These are phyloP conservation scores for Bambusicola thoracicus DNA, from an alignment of 2,113 vertebrate genomes.

Conservation along the genomic window DNA sequence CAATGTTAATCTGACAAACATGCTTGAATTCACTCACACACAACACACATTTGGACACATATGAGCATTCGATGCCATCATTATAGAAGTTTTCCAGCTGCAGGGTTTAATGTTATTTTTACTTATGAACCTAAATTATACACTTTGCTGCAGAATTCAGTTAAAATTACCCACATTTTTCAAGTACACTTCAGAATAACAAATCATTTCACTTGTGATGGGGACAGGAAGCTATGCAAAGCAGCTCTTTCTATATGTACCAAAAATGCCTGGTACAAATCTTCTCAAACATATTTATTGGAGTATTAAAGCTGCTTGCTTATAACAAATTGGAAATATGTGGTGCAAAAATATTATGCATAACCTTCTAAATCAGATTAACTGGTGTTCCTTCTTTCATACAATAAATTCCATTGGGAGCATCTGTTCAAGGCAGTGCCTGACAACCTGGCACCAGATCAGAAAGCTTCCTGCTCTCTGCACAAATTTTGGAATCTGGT, in stretches of 20 bases:
- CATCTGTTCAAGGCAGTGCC: constrained; percentile 54
- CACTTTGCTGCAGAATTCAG: neutral
- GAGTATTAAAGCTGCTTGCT: constrained; percentile 49
- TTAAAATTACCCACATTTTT: constrained; percentile 39
- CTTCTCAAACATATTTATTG: neutral
- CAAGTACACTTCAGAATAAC: neutral
- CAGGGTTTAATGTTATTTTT: neutral
- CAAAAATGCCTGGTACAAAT: neutral
- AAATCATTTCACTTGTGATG: neutral
- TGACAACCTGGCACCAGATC: constrained; percentile 51
- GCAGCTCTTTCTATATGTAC: neutral
- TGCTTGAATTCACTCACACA: neutral
- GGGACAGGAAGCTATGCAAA: neutral
- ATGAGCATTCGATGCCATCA: neutral
- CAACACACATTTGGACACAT: accelerated
- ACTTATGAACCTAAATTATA: neutral
- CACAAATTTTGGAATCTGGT: constrained; percentile 52
- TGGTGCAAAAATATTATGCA: constrained; percentile 53
- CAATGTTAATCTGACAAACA: neutral
- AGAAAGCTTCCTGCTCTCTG: constrained; percentile 45
- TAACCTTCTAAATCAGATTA: constrained; percentile 68
- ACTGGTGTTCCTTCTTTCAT: constrained; percentile 41
- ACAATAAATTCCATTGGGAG: constrained; percentile 46
- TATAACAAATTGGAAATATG: constrained; percentile 48
- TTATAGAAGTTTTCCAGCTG: neutral